These are phyloP conservation scores for Calephelis virginiensis DNA, from an alignment of 1,140 invertebrate genomes.

Conservation along the genomic window DNA sequence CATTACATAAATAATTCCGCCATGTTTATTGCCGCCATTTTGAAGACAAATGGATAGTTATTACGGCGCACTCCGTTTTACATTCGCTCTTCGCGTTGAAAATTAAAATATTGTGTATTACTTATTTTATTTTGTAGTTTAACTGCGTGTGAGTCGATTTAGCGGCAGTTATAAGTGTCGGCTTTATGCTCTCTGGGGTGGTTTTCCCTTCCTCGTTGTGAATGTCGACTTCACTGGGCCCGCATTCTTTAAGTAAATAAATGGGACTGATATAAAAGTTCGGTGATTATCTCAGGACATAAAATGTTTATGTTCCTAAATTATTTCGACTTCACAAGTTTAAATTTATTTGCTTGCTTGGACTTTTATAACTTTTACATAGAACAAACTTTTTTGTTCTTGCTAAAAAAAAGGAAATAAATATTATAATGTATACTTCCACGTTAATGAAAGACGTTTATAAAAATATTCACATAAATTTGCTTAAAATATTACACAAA, in stretches of 20 bases:
- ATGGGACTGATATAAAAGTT: not conserved
- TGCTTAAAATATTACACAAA: too few relatives aligned
- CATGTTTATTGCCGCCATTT: slow-evolving; percentile 77
- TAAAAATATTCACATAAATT: too few relatives aligned
- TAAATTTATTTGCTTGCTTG: not conserved
- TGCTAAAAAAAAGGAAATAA: too few relatives aligned
- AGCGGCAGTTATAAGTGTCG: slow-evolving; percentile 46
- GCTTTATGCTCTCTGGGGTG: slow-evolving; percentile 40
- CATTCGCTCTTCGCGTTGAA: slow-evolving; percentile 65
- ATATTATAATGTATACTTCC: too few relatives aligned
- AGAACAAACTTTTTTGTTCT: too few relatives aligned
- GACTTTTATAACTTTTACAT: too few relatives aligned
- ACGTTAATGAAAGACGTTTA: too few relatives aligned
- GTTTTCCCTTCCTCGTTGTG: slow-evolving; percentile 30
- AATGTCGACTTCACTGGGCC: not conserved
- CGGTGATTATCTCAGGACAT: not conserved
- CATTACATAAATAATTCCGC: slow-evolving; percentile 77
- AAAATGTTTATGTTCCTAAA: not conserved
- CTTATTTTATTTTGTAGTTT: slow-evolving; percentile 62
- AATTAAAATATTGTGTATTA: slow-evolving; percentile 78
- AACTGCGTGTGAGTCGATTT: slow-evolving; percentile 71
- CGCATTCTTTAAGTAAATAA: not conserved
- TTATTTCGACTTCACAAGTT: not conserved
- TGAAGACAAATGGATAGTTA: slow-evolving; percentile 78
- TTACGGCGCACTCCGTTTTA: slow-evolving; percentile 73